These are phyloP conservation scores for Scarus forsteni DNA, from an alignment of 2,797 vertebrate species.

Conservation along the genomic window DNA sequence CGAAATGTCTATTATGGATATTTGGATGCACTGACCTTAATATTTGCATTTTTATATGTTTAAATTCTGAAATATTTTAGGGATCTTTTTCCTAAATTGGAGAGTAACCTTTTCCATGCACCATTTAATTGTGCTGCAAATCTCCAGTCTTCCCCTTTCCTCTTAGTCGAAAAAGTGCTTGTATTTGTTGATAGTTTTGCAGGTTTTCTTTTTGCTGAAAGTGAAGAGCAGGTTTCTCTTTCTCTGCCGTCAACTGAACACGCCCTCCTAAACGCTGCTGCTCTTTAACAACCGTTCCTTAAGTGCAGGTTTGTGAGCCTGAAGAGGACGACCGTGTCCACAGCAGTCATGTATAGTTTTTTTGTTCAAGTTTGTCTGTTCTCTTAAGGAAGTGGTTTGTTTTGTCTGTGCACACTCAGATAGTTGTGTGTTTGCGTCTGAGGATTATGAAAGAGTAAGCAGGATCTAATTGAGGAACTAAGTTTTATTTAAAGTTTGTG, in stretches of 20 bases:
- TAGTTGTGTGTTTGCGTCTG: not conserved
- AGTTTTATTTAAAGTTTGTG: conserved; percentile 36
- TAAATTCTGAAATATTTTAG: too few species aligned
- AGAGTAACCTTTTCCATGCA: too few species aligned
- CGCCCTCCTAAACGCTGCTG: not conserved
- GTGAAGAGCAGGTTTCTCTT: conserved; percentile 1
- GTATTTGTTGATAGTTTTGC: not conserved
- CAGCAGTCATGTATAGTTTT: not conserved
- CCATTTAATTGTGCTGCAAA: too few species aligned
- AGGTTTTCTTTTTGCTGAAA: not conserved
- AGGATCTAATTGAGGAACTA: not conserved
- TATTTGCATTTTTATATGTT: too few species aligned
- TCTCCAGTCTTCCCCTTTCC: too few species aligned
- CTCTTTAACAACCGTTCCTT: not conserved
- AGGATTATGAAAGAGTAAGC: not conserved
- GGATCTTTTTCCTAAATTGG: too few species aligned
- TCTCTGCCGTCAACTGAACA: not conserved
- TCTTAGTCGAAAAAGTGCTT: too few species aligned
- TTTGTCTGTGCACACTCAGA: not conserved
- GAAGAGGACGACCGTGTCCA: not conserved
- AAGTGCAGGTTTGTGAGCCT: not conserved
- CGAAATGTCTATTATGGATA: too few species aligned
- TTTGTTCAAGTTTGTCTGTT: not conserved
- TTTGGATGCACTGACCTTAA: too few species aligned
- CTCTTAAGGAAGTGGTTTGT: not conserved